Percentiles rank a stretch among this genome's conserved stretches.
phyloP scores from a whole-genome alignment of 1,140 invertebrate species.

The Drosophila melanica region DNA sequence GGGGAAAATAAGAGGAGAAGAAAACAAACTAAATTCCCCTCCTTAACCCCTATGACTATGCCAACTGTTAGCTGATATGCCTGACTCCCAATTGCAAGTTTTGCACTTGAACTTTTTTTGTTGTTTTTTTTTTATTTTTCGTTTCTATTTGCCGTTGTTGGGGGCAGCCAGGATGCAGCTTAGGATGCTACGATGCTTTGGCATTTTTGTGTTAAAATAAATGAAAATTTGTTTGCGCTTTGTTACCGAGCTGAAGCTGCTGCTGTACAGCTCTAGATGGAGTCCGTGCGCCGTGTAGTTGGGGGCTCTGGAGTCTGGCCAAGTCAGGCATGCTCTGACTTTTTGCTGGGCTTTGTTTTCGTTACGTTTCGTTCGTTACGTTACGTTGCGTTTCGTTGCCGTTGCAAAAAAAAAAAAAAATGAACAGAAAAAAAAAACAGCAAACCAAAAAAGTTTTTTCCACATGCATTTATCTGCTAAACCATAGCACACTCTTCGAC shows the following conservation, averaged over 20 bases:
- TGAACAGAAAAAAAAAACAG: slow-evolving; percentile 15
- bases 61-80: slow-evolving; percentile 71
- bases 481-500: slow-evolving; percentile 40
- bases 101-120: slow-evolving; percentile 60
- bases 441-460: slow-evolving; percentile 42
- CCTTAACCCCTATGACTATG: slow-evolving; percentile 7
- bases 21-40: slow-evolving; percentile 3
- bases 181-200: slow-evolving; percentile 62
- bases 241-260: slow-evolving; percentile 51
- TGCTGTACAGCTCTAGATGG: slow-evolving; percentile 5
- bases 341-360: slow-evolving; percentile 52
- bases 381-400: slow-evolving; percentile 60
- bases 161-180: slow-evolving; percentile 46
- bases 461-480: slow-evolving; percentile 76
- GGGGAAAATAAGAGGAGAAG: neutral
- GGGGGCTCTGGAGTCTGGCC: slow-evolving; percentile 24
- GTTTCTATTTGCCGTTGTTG: slow-evolving; percentile 36
- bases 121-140: slow-evolving; percentile 4
- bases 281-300: neutral
- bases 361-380: slow-evolving; percentile 58
- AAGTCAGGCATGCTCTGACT: slow-evolving; percentile 49
- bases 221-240: slow-evolving; percentile 82
- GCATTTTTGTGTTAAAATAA: slow-evolving; percentile 81
- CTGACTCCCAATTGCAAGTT: slow-evolving; percentile 72
- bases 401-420: slow-evolving; percentile 30